Evolutionary conservation across 2,113 vertebrate genomes (phyloP).

Genomic region (Halcyon senegalensis): DNA sequence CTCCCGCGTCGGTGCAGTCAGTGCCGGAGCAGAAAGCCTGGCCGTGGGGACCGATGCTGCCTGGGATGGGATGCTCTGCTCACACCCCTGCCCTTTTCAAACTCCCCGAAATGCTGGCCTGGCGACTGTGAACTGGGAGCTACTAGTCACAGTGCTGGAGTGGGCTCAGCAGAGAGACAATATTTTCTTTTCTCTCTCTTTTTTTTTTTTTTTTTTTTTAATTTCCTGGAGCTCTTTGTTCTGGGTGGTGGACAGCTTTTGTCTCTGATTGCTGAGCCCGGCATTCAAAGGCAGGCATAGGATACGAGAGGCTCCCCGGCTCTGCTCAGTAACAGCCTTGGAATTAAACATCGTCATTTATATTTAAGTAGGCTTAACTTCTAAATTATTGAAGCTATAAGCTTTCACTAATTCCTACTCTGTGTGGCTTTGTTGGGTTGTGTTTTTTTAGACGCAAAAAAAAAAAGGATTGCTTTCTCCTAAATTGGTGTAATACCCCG

Average conservation of each 20-base stretch:
- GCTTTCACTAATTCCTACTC: slow-evolving; percentile 60
- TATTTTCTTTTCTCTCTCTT: slow-evolving; percentile 24
- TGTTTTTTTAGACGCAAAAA: not conserved
- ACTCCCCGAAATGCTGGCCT: not conserved
- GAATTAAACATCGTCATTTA: slow-evolving; percentile 64
- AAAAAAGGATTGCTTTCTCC: slow-evolving; percentile 15
- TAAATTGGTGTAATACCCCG: slow-evolving; percentile 34
- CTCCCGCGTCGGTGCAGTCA: not conserved
- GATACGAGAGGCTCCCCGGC: slow-evolving; percentile 57
- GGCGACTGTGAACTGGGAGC: not conserved
- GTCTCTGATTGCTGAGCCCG: slow-evolving; percentile 74
- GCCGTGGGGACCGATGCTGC: not conserved
- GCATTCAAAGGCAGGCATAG: slow-evolving; percentile 53
- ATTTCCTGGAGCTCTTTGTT: slow-evolving; percentile 79
- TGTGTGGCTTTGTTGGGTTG: not conserved
- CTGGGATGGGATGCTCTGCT: not conserved
- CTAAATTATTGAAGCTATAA: slow-evolving; percentile 71
- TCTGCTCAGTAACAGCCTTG: slow-evolving; percentile 71
- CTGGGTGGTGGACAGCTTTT: slow-evolving; percentile 77
- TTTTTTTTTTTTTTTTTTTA: slow-evolving; percentile 21
- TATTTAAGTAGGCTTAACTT: slow-evolving; percentile 71
- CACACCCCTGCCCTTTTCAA: not conserved
- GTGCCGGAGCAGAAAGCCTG: not conserved
- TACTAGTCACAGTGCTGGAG: not conserved
- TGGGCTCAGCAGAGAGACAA: not conserved